Evolutionary conservation across 2,888 invertebrate species (phyloP).

Genomic region (Masnerella sp.): DNA sequence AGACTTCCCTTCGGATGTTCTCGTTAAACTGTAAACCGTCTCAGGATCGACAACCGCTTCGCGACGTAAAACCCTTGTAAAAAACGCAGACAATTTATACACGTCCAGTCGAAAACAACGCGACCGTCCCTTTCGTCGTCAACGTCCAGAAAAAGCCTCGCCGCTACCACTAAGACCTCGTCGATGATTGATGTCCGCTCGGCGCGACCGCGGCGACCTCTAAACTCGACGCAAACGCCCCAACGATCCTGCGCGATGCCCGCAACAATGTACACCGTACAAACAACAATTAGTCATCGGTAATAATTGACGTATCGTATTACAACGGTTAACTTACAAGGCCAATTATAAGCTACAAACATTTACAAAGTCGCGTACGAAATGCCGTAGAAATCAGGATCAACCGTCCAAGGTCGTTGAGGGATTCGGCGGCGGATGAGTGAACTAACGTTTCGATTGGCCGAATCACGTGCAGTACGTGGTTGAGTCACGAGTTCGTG

Average conservation of each 20-base stretch:
- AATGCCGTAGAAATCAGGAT: constrained; percentile 48
- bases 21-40: background rate
- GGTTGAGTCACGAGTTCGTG: too few species aligned
- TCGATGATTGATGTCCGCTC: too few species aligned
- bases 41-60: background rate
- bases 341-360: constrained; percentile 58
- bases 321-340: constrained; percentile 52
- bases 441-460: too few species aligned
- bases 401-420: constrained; percentile 49
- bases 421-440: constrained; percentile 29
- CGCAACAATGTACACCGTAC: constrained; percentile 48
- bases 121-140: constrained; percentile 17
- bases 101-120: too few species aligned
- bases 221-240: constrained; percentile 49
- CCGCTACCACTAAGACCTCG: constrained; percentile 60
- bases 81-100: constrained; percentile 43
- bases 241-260: constrained; percentile 15
- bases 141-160: constrained; percentile 51
- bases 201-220: too few species aligned
- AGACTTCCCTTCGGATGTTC: constrained; percentile 56
- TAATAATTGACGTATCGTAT: constrained; percentile 59
- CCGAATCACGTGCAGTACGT: too few species aligned
- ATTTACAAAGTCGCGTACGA: constrained; percentile 52
- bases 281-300: constrained; percentile 51
- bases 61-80: constrained; percentile 25